Percentiles rank a stretch among this genome's conserved stretches.
These are phyloP conservation scores for Dallia pectoralis DNA, from an alignment of 2,797 vertebrate genomes.

Conservation along the genomic window DNA sequence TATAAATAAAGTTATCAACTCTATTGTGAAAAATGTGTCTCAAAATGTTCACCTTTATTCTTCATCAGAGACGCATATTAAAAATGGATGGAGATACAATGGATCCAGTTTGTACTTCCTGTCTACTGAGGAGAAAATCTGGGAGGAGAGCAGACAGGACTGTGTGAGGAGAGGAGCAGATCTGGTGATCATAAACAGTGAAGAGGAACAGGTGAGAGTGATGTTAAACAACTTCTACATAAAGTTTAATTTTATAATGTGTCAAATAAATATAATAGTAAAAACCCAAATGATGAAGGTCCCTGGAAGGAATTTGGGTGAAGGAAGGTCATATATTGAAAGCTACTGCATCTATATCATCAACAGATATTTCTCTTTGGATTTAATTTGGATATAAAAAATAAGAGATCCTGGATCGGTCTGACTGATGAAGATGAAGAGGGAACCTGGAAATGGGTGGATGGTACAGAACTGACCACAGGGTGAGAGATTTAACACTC, in stretches of 20 bases:
- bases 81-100: not conserved
- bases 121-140: not conserved
- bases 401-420: not conserved
- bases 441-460: not conserved
- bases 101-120: not conserved
- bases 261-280: not conserved
- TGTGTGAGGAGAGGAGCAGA: not conserved
- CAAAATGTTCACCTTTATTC: no score
- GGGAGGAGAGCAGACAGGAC: not conserved
- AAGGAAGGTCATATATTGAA: no score
- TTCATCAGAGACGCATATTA: not conserved
- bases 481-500: conserved; percentile 2
- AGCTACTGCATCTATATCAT: no score
- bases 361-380: no score
- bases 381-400: not conserved
- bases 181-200: not conserved
- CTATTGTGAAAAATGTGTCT: no score
- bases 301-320: no score
- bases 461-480: not conserved
- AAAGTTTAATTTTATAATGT: not conserved
- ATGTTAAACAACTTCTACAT: no score
- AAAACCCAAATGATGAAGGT: no score
- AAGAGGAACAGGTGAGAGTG: not conserved
- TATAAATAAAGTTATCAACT: no score
- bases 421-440: not conserved